Conservation (phyloP, 2,797 vertebrate genomes). For the Chaetophractus vellerosus region DNA sequence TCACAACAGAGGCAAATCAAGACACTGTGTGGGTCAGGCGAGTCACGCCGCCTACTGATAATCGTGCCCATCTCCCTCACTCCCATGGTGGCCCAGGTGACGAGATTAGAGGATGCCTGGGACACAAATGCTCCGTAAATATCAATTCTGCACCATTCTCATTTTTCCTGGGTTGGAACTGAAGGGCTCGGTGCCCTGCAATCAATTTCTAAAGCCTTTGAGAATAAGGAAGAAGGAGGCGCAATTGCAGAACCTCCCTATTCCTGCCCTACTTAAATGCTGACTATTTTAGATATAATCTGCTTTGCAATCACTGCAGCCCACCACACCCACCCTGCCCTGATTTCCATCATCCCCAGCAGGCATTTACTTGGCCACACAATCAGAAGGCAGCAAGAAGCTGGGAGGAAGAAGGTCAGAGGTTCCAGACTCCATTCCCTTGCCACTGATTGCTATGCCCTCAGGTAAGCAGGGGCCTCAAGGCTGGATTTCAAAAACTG, state of each 20-base stretch:
- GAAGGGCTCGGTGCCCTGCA: not conserved
- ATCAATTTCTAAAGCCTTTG: not conserved
- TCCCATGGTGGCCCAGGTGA: not conserved
- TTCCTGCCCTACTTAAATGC: not conserved
- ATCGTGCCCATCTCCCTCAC: not conserved
- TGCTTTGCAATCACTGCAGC: not conserved
- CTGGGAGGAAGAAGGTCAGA: too few relatives aligned
- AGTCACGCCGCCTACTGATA: too few relatives aligned
- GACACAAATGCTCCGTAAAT: not conserved
- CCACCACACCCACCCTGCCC: too few relatives aligned
- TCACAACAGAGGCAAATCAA: too few relatives aligned
- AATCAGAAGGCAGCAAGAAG: too few relatives aligned
- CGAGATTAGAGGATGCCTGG: not conserved
- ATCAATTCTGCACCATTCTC: not conserved
- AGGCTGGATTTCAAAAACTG: not conserved
- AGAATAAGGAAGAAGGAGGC: not conserved
- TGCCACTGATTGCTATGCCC: not conserved
- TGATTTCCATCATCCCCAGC: too few relatives aligned
- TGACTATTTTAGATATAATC: too few relatives aligned
- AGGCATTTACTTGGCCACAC: too few relatives aligned
- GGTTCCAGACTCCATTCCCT: too few relatives aligned
- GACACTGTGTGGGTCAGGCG: too few relatives aligned
- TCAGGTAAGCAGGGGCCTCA: not conserved
- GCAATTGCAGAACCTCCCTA: not conserved
- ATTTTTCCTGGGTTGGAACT: not conserved